A percentile compares a stretch with the other conserved stretches of the same genome.
These are phyloP conservation scores for Corynorhinus townsendii DNA, from an alignment of 2,113 vertebrate species.

Conservation along the genomic window DNA sequence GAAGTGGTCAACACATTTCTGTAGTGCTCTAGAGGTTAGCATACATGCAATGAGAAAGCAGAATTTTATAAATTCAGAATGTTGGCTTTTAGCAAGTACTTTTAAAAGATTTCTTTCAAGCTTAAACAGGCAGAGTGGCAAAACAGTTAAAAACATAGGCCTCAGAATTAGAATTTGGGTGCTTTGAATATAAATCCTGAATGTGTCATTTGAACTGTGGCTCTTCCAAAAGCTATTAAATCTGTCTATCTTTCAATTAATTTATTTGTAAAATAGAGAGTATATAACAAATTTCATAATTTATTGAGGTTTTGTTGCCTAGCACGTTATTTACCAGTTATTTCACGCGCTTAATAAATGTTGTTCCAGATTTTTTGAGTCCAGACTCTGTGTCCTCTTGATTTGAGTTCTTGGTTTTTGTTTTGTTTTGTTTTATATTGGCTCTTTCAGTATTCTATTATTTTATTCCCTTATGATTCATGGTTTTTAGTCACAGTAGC, in stretches of 20 bases:
- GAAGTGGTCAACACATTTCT: background rate
- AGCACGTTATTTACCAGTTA: background rate
- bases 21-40: background rate
- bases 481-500: background rate
- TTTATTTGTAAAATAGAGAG: background rate
- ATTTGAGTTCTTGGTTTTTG: background rate
- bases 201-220: background rate
- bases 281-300: background rate
- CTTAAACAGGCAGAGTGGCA: background rate
- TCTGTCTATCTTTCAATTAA: background rate
- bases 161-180: background rate
- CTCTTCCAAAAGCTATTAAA: background rate
- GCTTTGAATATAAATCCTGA: background rate
- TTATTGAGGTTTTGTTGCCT: background rate
- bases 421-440: background rate
- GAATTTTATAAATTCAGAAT: background rate
- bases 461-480: conserved; percentile 14
- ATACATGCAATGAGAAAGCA: background rate
- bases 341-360: background rate
- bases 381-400: background rate
- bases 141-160: background rate
- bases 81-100: background rate
- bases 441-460: background rate
- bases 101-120: background rate
- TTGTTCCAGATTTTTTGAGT: background rate